Evolutionary conservation across 2,797 vertebrate genomes (phyloP), one percentile per base, ranked within the genome.

Genomic region (Otolemur crassicaudatus): DNA sequence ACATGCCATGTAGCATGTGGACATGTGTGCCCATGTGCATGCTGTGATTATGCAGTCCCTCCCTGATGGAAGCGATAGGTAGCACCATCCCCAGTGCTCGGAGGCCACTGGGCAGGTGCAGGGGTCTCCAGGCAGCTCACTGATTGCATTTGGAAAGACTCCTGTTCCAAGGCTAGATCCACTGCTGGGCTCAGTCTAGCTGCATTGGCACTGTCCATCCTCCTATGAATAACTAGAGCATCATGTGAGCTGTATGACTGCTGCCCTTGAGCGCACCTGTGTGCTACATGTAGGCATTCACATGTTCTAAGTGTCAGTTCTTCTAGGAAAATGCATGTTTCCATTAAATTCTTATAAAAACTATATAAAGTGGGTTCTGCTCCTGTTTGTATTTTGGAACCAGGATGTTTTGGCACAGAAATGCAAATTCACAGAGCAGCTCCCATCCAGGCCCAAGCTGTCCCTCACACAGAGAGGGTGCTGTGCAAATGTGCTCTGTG

Each of bases 71-170:
- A 56, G 0, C 1, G 63, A 23, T 76, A 29, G 43, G 16, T 31
- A 29, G 73, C 7, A 0, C 22, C 23, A 60, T 77, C 10, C 20
- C 11, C 27, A 2, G 9, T 27, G 60, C 16, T 7, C 0, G 0
- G 53, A 58, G 61, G 27, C 60, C 9, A 13, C 4, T 46, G 9
- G 56, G 56, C 56, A 49, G 49, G 49, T 49, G 40, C 29, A 11
- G 60, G 16, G 63, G 25, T 49, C 73, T 58, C 23, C 1, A 31
- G 6, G 25, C 46, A 37, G 81, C n/a, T n/a, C 40, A 1, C 5
- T 5, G 22, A 4, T 85, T 22, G 4, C 29, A 29, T 23, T 25
- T 73, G 1, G 31, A 37, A 12, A 73, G 60, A 73, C 58, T 5
- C 13, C 8, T 29, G 34, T 27, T 75, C 14, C 2, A 43, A 31